Base-by-base conservation (phyloP, 2,888 invertebrate species). In the Hedya salicella region DNA sequence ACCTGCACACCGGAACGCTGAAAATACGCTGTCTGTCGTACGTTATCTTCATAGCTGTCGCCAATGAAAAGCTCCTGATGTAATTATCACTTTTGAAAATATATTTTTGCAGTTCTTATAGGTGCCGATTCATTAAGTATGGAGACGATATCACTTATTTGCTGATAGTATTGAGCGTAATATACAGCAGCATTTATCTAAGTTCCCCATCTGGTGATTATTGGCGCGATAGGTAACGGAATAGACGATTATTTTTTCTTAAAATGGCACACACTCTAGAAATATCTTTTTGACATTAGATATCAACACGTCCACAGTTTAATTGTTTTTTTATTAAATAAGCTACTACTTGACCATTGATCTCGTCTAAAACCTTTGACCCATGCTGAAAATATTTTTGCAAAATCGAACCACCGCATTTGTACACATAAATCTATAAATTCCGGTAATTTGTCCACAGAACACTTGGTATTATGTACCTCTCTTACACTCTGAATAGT, bases 371-470 rank as follows among this genome's bases (percentile, higher is more conserved):
- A 39, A 3, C 39, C 39, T 39, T 39, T 11, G 39, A 39, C 39
- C 39, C 39, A 39, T 39, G 39, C 39, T 39, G 39, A 39, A 11
- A 39, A 39, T 39, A 39, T 39, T 39, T 39, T 39, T 39, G 39
- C 39, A 39, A 39, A 11, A 39, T 13, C 3, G 39, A 39, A 39
- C 9, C 39, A 39, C 39, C 11, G 9, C 17, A 44, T 17, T 44
- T 16, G 14, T 17, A 17, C 16, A 6, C 44, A 44, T 44, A 16
- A 16, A 9, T 11, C 16, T 2, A 16, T 44, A 44, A 16, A 17
- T 16, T 9, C 16, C 16, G 44, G 9, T 16, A 4, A 3, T n/a
- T 44, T 17, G 16, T 17, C 16, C 9, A 17, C 25, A 8, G 11
- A 6, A 16, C 6, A 16, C 16, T 46, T 46, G 19, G 46, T 46